These are phyloP conservation scores for Menidia menidia DNA, from an alignment of 2,797 vertebrate species.

Conservation along the genomic window DNA sequence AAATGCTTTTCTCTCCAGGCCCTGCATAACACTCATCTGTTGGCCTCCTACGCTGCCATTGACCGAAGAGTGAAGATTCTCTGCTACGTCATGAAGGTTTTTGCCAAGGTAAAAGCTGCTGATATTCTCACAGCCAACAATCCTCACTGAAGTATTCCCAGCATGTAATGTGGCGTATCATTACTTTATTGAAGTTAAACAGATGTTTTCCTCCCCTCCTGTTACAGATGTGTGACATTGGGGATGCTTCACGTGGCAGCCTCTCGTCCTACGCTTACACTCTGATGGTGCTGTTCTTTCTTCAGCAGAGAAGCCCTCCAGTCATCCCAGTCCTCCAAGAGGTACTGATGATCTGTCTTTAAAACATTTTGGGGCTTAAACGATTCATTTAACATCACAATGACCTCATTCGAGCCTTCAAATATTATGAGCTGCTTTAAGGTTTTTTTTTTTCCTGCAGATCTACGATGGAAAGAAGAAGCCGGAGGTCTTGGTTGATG, in stretches of 20 bases:
- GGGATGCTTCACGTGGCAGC: constrained; percentile 95
- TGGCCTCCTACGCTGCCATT: constrained; percentile 90
- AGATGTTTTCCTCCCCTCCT: neutral
- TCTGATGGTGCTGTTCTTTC: constrained; percentile 96
- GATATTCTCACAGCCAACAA: too few species aligned
- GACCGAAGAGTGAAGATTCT: constrained; percentile 92
- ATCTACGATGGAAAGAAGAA: constrained; percentile 88
- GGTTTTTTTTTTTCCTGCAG: constrained; percentile 77
- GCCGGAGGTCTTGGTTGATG: constrained; percentile 90
- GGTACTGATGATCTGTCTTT: constrained; percentile 70
- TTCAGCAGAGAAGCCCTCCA: constrained; percentile 92
- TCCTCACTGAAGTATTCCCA: neutral
- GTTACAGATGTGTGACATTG: constrained; percentile 92
- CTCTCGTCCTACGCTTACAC: constrained; percentile 97
- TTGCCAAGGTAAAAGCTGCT: constrained; percentile 87
- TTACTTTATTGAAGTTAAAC: neutral
- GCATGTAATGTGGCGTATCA: neutral
- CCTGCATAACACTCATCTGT: constrained; percentile 92
- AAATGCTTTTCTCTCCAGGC: constrained; percentile 76
- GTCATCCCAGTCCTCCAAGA: constrained; percentile 96
- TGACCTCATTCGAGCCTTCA: too few species aligned
- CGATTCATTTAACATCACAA: neutral
- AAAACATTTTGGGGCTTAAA: neutral
- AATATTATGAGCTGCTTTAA: neutral
- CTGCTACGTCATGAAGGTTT: constrained; percentile 98